Base-by-base conservation (phyloP, 2,113 vertebrate genomes). In the Hemiscyllium ocellatum region DNA sequence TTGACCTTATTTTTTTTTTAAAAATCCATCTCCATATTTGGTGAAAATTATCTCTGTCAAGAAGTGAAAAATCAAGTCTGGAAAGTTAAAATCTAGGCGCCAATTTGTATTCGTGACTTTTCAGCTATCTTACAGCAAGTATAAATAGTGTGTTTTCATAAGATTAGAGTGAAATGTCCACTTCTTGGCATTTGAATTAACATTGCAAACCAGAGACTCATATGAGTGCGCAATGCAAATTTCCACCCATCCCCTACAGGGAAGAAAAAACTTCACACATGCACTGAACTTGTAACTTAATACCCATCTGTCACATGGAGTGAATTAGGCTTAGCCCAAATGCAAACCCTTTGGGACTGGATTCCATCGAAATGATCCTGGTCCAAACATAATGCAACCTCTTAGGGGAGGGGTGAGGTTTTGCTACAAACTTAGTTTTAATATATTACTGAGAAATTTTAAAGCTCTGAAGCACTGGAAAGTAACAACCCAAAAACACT, bases 261-360 rank as follows among this genome's bases (percentile, higher is more conserved):
- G 42, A 72, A 50, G 69, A 50, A 26, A 69, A 95, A 70, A 47
- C 69, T 95, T 26, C 42, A 95, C 47, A 52, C 24, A 50, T 47
- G 68, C 94, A 95, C 69, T 72, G 94, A 72, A 72, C 94, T 95
- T 24, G 42, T 52, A 72, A 93, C 66, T 93, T 93, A 68, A 93
- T 66, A 93, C 61, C 56, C 89, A 93, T 93, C 89, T 93, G 89
- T 93, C 94, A 95, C 94, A 95, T 47, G 66, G 66, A 95, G 69
- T 76, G 69, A 95, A 95, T 95, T 69, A 95, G 47, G 94, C 68
- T 72, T 33, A 72, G 12, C 94, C 68, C 72, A 72, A 95, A 29
- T 72, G 94, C 69, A 72, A 95, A 66, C 89, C 89, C 61, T n/a
- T 93, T 93, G 89, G 47, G 69, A 72, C 20, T 72, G 94, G 47